These are phyloP conservation scores for Melinopterus prodromus DNA, from an alignment of 2,888 invertebrate genomes.

Conservation along the genomic window DNA sequence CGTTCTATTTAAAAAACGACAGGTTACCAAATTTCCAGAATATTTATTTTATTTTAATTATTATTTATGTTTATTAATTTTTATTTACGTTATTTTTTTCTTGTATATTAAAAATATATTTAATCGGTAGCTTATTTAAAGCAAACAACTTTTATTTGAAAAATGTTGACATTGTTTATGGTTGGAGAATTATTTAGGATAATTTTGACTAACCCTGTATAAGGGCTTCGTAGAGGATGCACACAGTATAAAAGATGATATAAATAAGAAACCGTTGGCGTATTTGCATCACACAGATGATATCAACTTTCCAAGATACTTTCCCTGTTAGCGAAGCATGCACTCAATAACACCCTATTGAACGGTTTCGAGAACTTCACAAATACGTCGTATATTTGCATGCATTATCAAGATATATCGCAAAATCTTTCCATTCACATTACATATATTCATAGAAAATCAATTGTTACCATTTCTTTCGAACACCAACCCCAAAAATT, in stretches of 20 bases:
- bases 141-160: too few relatives aligned
- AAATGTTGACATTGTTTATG: too few relatives aligned
- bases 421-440: not conserved
- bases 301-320: not conserved
- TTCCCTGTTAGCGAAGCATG: not conserved
- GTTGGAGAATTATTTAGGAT: too few relatives aligned
- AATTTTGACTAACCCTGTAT: not conserved
- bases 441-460: not conserved
- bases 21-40: too few relatives aligned
- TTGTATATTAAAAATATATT: too few relatives aligned
- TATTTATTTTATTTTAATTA: too few relatives aligned
- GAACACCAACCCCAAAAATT: not conserved
- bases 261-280: not conserved
- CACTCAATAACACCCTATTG: not conserved
- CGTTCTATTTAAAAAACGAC: too few relatives aligned
- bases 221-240: not conserved
- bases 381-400: not conserved
- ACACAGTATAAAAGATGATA: not conserved
- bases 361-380: not conserved
- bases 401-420: not conserved
- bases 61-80: too few relatives aligned
- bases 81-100: too few relatives aligned
- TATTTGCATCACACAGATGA: not conserved
- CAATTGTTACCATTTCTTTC: not conserved
- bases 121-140: too few relatives aligned